Conservation (phyloP, 2,888 invertebrate species). For the Liodrosophila aerea region DNA sequence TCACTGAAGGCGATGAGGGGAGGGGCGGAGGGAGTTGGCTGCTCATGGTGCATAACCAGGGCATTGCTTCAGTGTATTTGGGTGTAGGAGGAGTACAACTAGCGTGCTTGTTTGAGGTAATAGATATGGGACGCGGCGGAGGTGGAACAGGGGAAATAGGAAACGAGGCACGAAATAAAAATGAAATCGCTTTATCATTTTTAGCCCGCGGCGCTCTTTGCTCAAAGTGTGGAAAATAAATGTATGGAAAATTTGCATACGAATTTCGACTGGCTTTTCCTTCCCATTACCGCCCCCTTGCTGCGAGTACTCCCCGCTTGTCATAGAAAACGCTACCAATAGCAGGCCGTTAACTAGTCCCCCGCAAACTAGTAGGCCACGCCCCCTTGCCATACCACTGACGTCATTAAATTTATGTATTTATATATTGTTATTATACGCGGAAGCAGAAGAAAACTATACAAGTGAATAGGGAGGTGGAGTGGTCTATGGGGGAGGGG, state of each 20-base stretch:
- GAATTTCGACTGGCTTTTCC: constrained; percentile 67
- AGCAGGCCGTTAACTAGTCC: constrained; percentile 21
- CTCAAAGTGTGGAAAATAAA: constrained; percentile 77
- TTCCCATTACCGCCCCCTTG: not conserved
- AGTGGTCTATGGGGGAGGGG: not conserved
- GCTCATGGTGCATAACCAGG: constrained; percentile 53
- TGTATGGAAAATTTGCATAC: constrained; percentile 76
- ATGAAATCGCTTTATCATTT: constrained; percentile 76
- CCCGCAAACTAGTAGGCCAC: constrained; percentile 30
- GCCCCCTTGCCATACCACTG: constrained; percentile 35
- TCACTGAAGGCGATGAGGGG: constrained; percentile 10
- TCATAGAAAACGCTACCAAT: not conserved
- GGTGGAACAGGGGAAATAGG: constrained; percentile 25
- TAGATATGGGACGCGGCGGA: constrained; percentile 1
- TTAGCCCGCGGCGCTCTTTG: constrained; percentile 74
- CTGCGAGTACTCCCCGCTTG: not conserved
- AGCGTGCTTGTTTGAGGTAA: not conserved
- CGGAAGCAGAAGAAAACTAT: constrained; percentile 15
- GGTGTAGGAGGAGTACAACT: constrained; percentile 29
- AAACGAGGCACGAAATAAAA: constrained; percentile 52
- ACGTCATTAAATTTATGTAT: constrained; percentile 67
- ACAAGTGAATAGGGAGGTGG: not conserved
- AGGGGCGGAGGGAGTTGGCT: constrained; percentile 12
- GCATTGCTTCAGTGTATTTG: constrained; percentile 17
- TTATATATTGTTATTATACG: constrained; percentile 56